Conservation (phyloP, 2,888 invertebrate genomes). For the Mythimna albipuncta region DNA sequence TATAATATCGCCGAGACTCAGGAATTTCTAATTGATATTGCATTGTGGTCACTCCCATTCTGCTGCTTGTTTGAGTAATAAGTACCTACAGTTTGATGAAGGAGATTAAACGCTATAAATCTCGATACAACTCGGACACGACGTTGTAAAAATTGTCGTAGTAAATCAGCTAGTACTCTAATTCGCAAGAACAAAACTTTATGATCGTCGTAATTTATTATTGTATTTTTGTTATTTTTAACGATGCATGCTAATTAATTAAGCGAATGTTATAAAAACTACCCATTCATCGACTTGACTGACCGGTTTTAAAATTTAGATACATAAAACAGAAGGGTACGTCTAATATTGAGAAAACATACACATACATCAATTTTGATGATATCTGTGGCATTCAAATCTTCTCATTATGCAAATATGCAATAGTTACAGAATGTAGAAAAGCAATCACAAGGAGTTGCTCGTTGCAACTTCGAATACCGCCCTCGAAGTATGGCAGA, state of each 20-base stretch:
- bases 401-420: constrained; percentile 73
- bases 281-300: constrained; percentile 63
- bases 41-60: constrained; percentile 77
- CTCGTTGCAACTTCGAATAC: constrained; percentile 65
- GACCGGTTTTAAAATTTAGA: constrained; percentile 68
- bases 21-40: constrained; percentile 82
- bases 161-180: constrained; percentile 68
- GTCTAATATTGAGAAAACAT: constrained; percentile 53
- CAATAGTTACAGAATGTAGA: constrained; percentile 71
- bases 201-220: constrained; percentile 69
- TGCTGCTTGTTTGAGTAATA: constrained; percentile 70
- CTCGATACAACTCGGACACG: constrained; percentile 43
- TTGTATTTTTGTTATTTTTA: constrained; percentile 69
- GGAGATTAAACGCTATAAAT: constrained; percentile 73
- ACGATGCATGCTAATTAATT: constrained; percentile 71
- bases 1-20: constrained; percentile 68
- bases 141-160: constrained; percentile 65
- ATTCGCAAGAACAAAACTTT: constrained; percentile 69
- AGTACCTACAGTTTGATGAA: constrained; percentile 72
- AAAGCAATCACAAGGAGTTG: constrained; percentile 66
- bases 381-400: constrained; percentile 65
- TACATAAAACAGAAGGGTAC: constrained; percentile 55
- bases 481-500: constrained; percentile 76
- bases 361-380: constrained; percentile 56
- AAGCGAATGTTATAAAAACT: constrained; percentile 69